Evolutionary conservation across 2,113 vertebrate genomes (phyloP).

Genomic region (Saguinus imperator): DNA sequence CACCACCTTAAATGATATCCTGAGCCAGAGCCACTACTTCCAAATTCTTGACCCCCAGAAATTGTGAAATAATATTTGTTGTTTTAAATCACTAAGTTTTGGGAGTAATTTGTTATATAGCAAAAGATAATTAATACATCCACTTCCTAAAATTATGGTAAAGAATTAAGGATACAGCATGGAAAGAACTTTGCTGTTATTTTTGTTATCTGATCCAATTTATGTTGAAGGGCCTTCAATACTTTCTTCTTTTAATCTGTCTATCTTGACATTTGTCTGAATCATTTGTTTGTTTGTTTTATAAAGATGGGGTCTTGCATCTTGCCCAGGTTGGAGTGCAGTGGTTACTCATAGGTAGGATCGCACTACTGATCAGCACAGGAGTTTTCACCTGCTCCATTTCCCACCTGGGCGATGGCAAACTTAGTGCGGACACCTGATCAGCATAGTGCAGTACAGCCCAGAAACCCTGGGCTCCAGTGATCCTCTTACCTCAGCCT

Average conservation of each 20-base stretch:
- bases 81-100: not conserved
- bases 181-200: not conserved
- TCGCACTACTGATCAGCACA: too few relatives aligned
- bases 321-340: too few relatives aligned
- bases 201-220: not conserved
- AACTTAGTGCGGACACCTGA: too few relatives aligned
- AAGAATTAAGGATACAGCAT: not conserved
- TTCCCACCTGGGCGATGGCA: too few relatives aligned
- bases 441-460: too few relatives aligned
- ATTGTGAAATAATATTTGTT: not conserved
- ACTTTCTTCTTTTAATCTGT: not conserved
- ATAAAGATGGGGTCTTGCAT: too few relatives aligned
- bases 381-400: too few relatives aligned
- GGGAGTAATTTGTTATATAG: not conserved
- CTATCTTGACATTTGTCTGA: not conserved
- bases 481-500: too few relatives aligned
- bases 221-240: not conserved
- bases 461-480: too few relatives aligned
- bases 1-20: not conserved
- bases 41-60: not conserved
- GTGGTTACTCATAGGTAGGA: too few relatives aligned
- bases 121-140: not conserved
- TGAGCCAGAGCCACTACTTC: not conserved
- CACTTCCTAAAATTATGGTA: not conserved
- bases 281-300: not conserved